Percentiles rank a stretch among this genome's conserved stretches.
Evolutionary conservation across 2,797 vertebrate species (phyloP).

Genomic region (Mormyrus hasselquistii): DNA sequence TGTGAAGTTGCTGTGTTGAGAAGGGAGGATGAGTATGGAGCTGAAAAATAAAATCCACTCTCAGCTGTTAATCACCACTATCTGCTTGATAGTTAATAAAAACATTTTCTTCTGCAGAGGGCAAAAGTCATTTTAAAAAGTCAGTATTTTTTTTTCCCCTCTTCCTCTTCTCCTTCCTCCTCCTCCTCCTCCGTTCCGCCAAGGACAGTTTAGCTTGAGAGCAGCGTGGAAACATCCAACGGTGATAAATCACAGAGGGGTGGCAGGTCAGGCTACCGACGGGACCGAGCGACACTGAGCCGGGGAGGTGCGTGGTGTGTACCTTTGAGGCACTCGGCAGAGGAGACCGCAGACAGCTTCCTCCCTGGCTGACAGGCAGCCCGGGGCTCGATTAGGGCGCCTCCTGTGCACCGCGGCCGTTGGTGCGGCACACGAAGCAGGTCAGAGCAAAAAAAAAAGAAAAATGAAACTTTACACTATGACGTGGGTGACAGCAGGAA

Average conservation of each 20-base stretch:
- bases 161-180: neutral
- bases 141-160: neutral
- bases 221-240: neutral
- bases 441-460: neutral
- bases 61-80: neutral
- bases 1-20: neutral
- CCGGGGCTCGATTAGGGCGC: neutral
- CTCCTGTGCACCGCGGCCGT: neutral
- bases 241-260: constrained; percentile 21
- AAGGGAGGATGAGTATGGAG: neutral
- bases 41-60: neutral
- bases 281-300: neutral
- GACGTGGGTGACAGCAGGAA: neutral
- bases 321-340: constrained; percentile 11
- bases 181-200: neutral
- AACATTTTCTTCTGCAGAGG: neutral
- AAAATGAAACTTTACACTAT: neutral
- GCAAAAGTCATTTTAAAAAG: neutral
- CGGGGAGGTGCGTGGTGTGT: neutral
- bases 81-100: neutral
- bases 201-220: neutral
- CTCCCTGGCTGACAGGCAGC: constrained; percentile 9
- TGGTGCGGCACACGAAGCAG: neutral
- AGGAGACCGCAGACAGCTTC: constrained; percentile 21
- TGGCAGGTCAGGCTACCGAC: neutral